A percentile compares a stretch with the other conserved stretches of the same genome.
Conservation (phyloP, 1,140 invertebrate species). For the Drosophila sturtevanti region DNA sequence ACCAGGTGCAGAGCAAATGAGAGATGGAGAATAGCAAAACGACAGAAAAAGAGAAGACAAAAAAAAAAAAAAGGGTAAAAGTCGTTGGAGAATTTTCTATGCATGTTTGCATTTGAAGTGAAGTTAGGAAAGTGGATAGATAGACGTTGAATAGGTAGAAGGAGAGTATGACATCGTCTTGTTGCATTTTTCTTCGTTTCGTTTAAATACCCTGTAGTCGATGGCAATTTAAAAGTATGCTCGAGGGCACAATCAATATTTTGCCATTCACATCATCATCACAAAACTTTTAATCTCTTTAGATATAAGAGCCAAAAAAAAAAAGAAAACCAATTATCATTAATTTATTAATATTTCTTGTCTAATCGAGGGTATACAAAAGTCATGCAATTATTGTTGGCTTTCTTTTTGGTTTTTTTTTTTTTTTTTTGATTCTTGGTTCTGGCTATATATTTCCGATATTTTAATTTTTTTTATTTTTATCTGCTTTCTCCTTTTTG, state of each 20-base stretch:
- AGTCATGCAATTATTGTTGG: neutral
- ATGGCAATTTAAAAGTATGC: no score
- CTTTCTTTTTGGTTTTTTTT: no score
- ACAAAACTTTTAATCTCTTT: no score
- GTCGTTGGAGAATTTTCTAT: conserved; percentile 27
- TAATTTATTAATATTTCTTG: no score
- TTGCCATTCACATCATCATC: no score
- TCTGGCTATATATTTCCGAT: neutral
- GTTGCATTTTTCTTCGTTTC: neutral
- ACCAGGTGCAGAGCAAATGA: conserved; percentile 5
- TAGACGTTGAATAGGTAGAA: neutral
- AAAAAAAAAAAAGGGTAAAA: conserved; percentile 30
- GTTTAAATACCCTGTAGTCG: neutral
- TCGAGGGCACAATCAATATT: no score
- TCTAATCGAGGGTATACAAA: neutral
- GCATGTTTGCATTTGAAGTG: conserved; percentile 29
- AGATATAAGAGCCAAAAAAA: no score
- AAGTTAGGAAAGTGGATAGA: neutral
- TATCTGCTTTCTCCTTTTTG: neutral
- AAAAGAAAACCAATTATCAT: no score
- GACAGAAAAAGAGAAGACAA: neutral
- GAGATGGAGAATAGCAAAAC: no score
- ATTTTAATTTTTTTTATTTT: conserved; percentile 20
- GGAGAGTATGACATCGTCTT: neutral
- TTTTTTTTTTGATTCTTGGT: no score